Evolutionary conservation across 2,888 invertebrate species (phyloP), one percentile per base, ranked within the genome.

Genomic region (Drosophila mayaguana): DNA sequence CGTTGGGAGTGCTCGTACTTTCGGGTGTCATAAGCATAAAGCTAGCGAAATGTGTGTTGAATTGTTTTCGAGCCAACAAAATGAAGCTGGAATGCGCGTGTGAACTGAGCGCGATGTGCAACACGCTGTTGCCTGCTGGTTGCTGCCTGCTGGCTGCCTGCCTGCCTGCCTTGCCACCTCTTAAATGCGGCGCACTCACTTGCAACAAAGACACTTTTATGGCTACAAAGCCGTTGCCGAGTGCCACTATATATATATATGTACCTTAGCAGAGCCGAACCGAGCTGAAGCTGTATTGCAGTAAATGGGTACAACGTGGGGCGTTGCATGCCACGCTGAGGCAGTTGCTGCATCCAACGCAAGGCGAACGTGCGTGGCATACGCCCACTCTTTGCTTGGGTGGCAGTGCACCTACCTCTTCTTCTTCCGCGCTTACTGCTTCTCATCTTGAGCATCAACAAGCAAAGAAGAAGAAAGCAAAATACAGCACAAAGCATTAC

Each of bases 151-250:
- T 32, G 32, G 32, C 32, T 32, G 32, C 9, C 0, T 32, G 32
- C 16, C 18, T 42, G 57, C 20, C 51, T 43, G 63, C 54, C 22
- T 46, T 66, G 68, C 54, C 54, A 40, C 72, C 55, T 81, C 66
- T 78, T 72, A 74, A 87, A 80, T 88, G 80, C 82, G 79, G 75
- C 72, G 84, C 87, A 84, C 81, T 83, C 74, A 78, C 80, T 80
- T 80, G 78, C 80, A 89, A 87, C 87, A 87, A 88, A 88, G 83
- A 79, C 75, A 72, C 50, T 77, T 76, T 69, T 74, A 80, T 72
- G 76, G 78, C 78, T 73, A 72, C 75, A 86, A 83, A 63, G 69
- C 67, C 63, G 50, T 54, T 36, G 62, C 68, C 71, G 61, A 61
- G 76, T 70, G 71, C 61, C 54, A 71, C 51, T 43, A 38, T 56